phyloP scores from a whole-genome alignment of 2,113 vertebrate species.

The Macquaria ambigua region DNA sequence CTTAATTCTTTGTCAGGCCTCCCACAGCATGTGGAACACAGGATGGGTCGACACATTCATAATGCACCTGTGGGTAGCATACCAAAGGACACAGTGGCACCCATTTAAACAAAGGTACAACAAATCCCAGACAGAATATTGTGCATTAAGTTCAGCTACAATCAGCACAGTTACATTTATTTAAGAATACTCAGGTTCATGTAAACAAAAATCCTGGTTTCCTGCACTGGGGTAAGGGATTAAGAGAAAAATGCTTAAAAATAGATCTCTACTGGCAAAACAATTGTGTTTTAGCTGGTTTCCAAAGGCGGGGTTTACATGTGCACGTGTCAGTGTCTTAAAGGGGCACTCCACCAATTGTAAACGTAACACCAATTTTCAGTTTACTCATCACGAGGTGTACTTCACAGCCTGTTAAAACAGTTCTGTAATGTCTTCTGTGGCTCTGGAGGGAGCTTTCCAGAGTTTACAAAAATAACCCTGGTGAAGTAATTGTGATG shows the following conservation, averaged over 20 bases:
- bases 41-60: conserved; percentile 10
- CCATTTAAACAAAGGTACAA: not conserved
- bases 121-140: not conserved
- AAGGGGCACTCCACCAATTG: not conserved
- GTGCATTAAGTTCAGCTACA: not conserved
- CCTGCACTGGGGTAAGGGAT: not conserved
- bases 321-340: not conserved
- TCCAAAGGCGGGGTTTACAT: not conserved
- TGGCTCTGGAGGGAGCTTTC: not conserved
- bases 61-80: conserved; percentile 6
- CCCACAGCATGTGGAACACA: conserved; percentile 9
- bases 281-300: not conserved
- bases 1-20: conserved; percentile 32
- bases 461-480: not conserved
- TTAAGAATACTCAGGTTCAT: not conserved
- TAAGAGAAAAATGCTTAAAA: not conserved
- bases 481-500: not conserved
- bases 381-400: not conserved
- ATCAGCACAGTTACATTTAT: not conserved
- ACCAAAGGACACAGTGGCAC: not conserved
- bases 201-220: not conserved
- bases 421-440: not conserved
- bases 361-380: not conserved
- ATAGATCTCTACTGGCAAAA: not conserved
- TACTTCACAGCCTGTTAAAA: not conserved